Conservation (phyloP, 2,888 invertebrate species). For the Eristalis intricaria region DNA sequence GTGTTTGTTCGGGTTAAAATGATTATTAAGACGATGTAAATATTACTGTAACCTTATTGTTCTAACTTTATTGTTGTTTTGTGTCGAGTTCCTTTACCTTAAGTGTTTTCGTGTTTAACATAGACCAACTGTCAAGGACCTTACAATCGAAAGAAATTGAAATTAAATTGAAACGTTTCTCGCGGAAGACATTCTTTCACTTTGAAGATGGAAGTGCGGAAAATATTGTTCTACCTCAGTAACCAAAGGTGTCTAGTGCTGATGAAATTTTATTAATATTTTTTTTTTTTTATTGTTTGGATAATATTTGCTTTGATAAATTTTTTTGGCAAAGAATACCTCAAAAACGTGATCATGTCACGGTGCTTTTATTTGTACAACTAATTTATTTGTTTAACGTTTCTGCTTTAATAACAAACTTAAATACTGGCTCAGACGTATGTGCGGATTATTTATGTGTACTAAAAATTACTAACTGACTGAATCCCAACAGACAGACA, state of each 20-base stretch:
- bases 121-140: background rate
- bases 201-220: constrained; percentile 46
- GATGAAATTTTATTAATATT: constrained; percentile 11
- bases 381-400: constrained; percentile 31
- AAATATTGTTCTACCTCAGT: constrained; percentile 54
- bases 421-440: constrained; percentile 5
- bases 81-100: constrained; percentile 6
- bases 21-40: constrained; percentile 33
- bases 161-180: background rate
- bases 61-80: constrained; percentile 24
- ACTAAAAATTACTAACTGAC: background rate
- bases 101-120: background rate
- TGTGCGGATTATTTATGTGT: background rate
- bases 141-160: background rate
- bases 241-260: constrained; percentile 47
- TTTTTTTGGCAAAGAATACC: background rate
- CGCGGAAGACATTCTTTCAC: background rate
- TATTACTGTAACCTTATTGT: constrained; percentile 31
- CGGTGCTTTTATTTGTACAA: constrained; percentile 14
- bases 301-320: background rate
- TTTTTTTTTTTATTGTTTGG: background rate
- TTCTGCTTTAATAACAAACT: constrained; percentile 10
- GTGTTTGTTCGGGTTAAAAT: constrained; percentile 30
- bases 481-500: background rate
- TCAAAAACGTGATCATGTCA: constrained; percentile 17